Evolutionary conservation across 2,888 invertebrate genomes (phyloP).

Genomic region (Stratiomys singularior): DNA sequence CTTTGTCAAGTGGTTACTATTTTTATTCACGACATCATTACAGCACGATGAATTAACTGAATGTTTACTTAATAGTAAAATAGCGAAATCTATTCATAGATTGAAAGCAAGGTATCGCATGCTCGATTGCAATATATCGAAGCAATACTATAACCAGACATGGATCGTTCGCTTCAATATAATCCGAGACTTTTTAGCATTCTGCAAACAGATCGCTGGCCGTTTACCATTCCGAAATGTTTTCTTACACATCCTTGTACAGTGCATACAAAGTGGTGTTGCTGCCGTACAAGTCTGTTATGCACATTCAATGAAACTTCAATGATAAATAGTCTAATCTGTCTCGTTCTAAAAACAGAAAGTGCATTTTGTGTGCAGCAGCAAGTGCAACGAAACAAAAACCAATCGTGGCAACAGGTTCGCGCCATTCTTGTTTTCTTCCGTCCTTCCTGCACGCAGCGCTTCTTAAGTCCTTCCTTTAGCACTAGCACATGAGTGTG

Average conservation of each 20-base stretch:
- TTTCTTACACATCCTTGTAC: neutral
- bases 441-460: neutral
- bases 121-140: neutral
- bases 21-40: neutral
- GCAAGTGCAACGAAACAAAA: neutral
- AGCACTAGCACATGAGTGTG: no score
- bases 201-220: neutral
- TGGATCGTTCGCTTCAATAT: no score
- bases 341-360: conserved; percentile 16
- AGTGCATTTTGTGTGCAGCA: neutral
- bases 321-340: conserved; percentile 12
- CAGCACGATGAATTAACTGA: neutral
- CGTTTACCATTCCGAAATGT: neutral
- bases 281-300: neutral
- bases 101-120: neutral
- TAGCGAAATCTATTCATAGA: conserved; percentile 16
- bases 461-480: neutral
- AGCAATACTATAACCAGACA: no score
- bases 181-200: neutral
- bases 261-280: neutral
- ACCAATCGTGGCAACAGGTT: conserved; percentile 1
- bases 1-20: conserved; percentile 9
- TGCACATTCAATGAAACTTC: conserved; percentile 9
- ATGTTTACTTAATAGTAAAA: conserved; percentile 17
- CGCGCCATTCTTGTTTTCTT: neutral